Evolutionary conservation across 1,140 invertebrate species (phyloP).

Genomic region (Akabosia matsudoensis): DNA sequence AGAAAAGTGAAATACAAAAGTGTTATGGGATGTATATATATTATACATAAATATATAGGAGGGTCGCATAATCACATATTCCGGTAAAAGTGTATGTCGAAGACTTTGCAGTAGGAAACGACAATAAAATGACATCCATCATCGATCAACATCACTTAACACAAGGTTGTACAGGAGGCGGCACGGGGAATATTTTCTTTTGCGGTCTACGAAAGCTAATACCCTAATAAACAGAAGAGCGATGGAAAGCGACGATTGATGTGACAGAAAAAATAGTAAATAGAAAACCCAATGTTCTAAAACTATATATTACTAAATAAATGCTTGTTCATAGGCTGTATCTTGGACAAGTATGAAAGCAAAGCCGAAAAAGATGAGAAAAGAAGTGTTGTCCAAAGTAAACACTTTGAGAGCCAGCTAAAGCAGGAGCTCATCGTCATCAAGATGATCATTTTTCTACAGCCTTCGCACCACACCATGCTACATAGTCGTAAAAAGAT

Average conservation of each 20-base stretch:
- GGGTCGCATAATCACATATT: neutral
- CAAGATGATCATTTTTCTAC: neutral
- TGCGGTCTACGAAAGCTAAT: neutral
- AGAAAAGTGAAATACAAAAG: too few species aligned
- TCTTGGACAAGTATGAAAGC: too few species aligned
- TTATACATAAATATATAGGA: too few species aligned
- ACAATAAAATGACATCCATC: slow-evolving; percentile 4
- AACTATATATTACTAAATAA: neutral
- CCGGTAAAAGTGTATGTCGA: neutral
- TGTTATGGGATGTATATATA: too few species aligned
- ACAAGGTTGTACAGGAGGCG: too few species aligned
- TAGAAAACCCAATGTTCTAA: neutral
- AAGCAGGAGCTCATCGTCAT: neutral
- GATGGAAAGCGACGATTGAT: neutral
- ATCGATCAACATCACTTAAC: neutral
- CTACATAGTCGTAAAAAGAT: too few species aligned
- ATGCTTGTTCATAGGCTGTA: too few species aligned
- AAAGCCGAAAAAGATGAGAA: neutral
- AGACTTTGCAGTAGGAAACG: neutral
- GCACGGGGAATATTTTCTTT: too few species aligned
- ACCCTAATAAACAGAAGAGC: neutral
- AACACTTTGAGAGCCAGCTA: neutral
- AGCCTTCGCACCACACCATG: too few species aligned
- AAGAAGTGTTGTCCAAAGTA: slow-evolving; percentile 2
- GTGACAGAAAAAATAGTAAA: neutral